Percentiles rank a stretch among this genome's conserved stretches.
These are phyloP conservation scores for Erpornis zantholeuca DNA, from an alignment of 2,113 vertebrate species.

Conservation along the genomic window DNA sequence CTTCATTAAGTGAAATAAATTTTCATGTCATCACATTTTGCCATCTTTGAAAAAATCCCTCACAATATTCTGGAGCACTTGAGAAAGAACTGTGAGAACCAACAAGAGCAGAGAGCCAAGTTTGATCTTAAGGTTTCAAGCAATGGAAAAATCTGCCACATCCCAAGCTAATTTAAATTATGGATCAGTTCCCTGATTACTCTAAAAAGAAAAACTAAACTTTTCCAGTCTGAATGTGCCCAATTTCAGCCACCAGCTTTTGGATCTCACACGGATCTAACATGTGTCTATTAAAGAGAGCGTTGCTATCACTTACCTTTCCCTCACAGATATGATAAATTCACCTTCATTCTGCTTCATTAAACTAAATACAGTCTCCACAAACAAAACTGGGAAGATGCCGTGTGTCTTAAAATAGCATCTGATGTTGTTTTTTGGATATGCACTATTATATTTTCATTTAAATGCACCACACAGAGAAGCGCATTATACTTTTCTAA, in stretches of 20 bases:
- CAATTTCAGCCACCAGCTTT: constrained; percentile 11
- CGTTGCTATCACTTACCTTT: neutral
- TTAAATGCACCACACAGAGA: neutral
- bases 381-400: neutral
- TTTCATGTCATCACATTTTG: constrained; percentile 33
- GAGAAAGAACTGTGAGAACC: neutral
- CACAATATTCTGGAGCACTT: neutral
- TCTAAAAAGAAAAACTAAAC: constrained; percentile 4
- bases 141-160: constrained; percentile 58
- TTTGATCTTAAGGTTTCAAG: constrained; percentile 20
- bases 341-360: neutral
- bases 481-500: neutral
- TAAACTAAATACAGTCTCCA: neutral
- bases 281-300: neutral
- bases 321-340: neutral
- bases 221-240: constrained; percentile 43
- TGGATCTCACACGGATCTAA: neutral
- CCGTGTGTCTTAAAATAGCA: neutral
- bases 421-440: neutral
- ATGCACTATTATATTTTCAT: neutral
- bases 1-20: constrained; percentile 38
- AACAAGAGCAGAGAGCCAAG: constrained; percentile 22
- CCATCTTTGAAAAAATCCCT: neutral
- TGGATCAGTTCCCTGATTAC: constrained; percentile 52
- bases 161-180: constrained; percentile 41